Conservation (phyloP, 2,797 vertebrate genomes). For the Liparis tanakae region DNA sequence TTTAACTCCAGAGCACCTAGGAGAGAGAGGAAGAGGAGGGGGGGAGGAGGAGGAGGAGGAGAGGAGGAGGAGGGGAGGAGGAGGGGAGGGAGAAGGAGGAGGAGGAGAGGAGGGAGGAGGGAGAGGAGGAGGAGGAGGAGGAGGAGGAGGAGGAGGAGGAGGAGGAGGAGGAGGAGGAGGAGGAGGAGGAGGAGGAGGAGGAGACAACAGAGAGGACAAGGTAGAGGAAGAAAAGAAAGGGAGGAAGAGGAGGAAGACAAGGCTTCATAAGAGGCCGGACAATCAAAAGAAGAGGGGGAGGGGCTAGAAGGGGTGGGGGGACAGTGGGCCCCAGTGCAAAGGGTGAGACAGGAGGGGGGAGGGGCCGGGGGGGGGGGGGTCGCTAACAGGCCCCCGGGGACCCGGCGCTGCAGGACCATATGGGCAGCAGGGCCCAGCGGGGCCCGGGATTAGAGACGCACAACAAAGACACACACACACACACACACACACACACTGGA, state of each 20-base stretch:
- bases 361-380: conserved; percentile 76
- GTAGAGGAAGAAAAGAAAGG: too few species aligned
- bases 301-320: conserved; percentile 55
- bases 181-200: conserved; percentile 28
- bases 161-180: conserved; percentile 12
- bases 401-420: conserved; percentile 79
- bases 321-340: conserved; percentile 52
- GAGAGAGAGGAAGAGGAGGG: conserved; percentile 39
- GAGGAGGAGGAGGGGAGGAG: conserved; percentile 58
- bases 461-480: conserved; percentile 73
- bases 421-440: conserved; percentile 84
- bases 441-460: conserved; percentile 85
- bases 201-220: neutral
- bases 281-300: conserved; percentile 59
- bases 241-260: conserved; percentile 50
- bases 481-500: conserved; percentile 1
- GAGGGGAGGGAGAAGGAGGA: too few species aligned
- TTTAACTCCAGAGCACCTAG: conserved; percentile 88
- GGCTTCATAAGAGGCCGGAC: conserved; percentile 58
- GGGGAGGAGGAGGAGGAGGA: neutral
- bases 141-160: conserved; percentile 28
- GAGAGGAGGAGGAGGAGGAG: conserved; percentile 41
- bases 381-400: conserved; percentile 80
- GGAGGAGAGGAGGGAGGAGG: conserved; percentile 64
- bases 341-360: conserved; percentile 75